These are phyloP conservation scores for Drosophila auraria DNA, from an alignment of 1,140 invertebrate genomes.

Conservation along the genomic window DNA sequence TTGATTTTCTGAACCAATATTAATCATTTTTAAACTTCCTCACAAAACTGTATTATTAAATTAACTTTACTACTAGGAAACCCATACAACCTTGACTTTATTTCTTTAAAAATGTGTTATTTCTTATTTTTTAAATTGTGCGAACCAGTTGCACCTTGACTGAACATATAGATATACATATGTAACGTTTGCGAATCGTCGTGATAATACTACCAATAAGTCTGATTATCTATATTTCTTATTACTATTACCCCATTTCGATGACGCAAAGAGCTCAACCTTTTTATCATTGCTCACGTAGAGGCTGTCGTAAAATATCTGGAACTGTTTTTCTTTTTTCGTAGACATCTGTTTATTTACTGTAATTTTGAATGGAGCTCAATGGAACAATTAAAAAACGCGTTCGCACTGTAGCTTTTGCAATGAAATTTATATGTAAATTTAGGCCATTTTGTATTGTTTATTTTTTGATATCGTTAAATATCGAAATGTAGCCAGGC, in stretches of 20 bases:
- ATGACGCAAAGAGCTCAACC: constrained; percentile 26
- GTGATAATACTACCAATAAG: constrained; percentile 43
- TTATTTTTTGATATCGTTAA: constrained; percentile 18
- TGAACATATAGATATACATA: constrained; percentile 1
- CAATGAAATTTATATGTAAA: not conserved
- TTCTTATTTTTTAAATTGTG: not conserved
- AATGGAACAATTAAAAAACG: constrained; percentile 8
- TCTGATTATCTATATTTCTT: constrained; percentile 39
- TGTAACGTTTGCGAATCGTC: not conserved
- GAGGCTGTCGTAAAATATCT: constrained; percentile 20
- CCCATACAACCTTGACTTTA: not conserved
- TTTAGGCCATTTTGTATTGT: constrained; percentile 3
- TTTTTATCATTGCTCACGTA: constrained; percentile 28
- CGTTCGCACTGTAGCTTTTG: not conserved
- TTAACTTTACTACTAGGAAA: too few relatives aligned
- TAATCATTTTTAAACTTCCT: not conserved
- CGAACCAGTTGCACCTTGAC: not conserved
- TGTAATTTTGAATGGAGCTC: constrained; percentile 1
- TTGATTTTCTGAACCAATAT: not conserved
- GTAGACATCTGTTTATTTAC: constrained; percentile 2
- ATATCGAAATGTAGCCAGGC: constrained; percentile 18
- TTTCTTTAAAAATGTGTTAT: not conserved
- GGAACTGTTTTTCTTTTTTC: not conserved
- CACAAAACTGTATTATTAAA: not conserved
- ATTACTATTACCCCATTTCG: constrained; percentile 33